Base-by-base conservation (phyloP, 2,797 vertebrate species). In the Menidia menidia region DNA sequence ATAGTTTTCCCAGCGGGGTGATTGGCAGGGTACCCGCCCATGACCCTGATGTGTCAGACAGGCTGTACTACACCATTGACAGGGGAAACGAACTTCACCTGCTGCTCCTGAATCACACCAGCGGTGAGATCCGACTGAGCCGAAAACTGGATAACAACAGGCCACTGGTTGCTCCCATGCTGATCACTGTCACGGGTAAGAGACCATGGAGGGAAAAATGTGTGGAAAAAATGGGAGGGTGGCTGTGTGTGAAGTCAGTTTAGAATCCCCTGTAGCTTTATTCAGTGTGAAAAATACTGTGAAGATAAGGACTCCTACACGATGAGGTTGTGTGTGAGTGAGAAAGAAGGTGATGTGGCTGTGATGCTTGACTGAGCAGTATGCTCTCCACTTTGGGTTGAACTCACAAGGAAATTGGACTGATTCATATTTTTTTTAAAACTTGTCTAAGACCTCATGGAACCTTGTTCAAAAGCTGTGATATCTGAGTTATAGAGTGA, bases 111-210 rank as follows among this genome's bases (percentile, higher is more conserved):
- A 98, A 99, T 92, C 96, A 97, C 71, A 96, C 96, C 4, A 99
- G 97, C 0, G 98, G 98, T 64, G 98, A 99, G 82, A 95, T 99
- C 82, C 92, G 96, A 59, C 96, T 99, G 84, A 99, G 96, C 86
- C 95, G 96, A 77, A 97, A 99, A 88, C 91, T 99, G 90, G 97
- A 99, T 94, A 99, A 99, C 95, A 99, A 99, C 91, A 95, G 97
- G 61, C 96, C 97, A 0, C 94, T 99, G 68, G 95, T 98, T 86
- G 98, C 97, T 63, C 96, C 96, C 86, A 99, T 99, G 97, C 89
- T 97, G 92, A 95, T 99, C 92, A 97, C 96, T 0, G 97, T 99
- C 85, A 96, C 98, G 94, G 98, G 98, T 99, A 95, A 95, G 96
- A 82, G 68, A 78, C 59, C 75, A 31, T 77, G 73, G 64, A 80